Evolutionary conservation across 2,797 vertebrate genomes (phyloP).

Genomic region (Scleropages formosus): DNA sequence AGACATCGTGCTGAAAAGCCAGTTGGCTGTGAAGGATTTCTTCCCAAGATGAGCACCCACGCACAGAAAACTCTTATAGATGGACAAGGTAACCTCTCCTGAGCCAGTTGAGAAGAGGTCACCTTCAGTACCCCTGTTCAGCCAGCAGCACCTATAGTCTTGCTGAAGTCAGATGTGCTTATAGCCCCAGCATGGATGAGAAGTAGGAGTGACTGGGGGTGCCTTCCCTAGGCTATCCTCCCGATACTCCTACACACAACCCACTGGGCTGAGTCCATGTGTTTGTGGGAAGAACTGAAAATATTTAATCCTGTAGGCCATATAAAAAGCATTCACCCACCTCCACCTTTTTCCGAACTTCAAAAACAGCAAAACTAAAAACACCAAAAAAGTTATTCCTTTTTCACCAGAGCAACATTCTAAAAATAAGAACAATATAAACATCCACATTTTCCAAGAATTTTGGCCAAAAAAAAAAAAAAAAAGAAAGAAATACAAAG

Average conservation of each 20-base stretch:
- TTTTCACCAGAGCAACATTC: constrained; percentile 24
- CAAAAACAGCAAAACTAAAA: constrained; percentile 24
- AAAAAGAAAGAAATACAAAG: neutral
- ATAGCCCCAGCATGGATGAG: neutral
- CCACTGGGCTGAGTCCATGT: neutral
- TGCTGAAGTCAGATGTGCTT: neutral
- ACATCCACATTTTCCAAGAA: constrained; percentile 27
- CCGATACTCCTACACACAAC: neutral
- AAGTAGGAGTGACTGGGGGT: neutral
- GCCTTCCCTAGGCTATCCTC: neutral
- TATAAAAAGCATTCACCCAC: neutral
- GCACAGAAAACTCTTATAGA: neutral
- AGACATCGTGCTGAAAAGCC: neutral
- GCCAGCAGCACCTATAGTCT: neutral
- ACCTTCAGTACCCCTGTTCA: neutral
- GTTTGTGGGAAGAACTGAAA: neutral
- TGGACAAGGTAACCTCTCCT: neutral
- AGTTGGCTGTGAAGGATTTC: neutral
- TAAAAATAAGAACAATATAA: constrained; percentile 28
- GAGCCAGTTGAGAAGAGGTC: neutral
- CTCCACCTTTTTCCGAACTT: neutral
- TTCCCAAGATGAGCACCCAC: neutral
- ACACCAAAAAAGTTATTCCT: constrained; percentile 4
- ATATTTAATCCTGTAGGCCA: neutral
- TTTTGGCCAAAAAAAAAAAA: constrained; percentile 19